Base-by-base conservation (phyloP, 2,113 vertebrate genomes). In the Gadus chalcogrammus region DNA sequence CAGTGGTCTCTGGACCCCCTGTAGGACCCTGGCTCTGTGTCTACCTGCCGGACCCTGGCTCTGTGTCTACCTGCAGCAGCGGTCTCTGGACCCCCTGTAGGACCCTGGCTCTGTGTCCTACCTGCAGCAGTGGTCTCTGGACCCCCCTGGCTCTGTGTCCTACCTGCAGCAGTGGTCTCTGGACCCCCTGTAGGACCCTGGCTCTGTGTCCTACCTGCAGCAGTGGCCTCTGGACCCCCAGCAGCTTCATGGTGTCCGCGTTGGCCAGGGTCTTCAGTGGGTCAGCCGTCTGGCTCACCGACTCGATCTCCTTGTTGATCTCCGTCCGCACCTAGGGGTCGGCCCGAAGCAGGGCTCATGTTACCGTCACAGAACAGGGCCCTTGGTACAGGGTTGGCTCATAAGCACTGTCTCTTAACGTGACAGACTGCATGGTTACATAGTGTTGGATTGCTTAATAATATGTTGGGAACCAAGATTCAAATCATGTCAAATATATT, bases 231-330 rank as follows among this genome's bases (percentile, higher is more conserved):
- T 99, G 97, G 28, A 97, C 94, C 0, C 95, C 95, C 0, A 99
- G 89, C 11, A 93, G 71, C 80, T 98, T 99, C 97, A 98, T 99
- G 80, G 97, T 98, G 62, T 99, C 97, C 0, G 96, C 95, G 0
- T 88, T 97, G 66, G 97, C 97, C 4, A 99, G 67, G 70, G 96
- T 93, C 67, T 99, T 99, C 78, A 99, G 79, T 0, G 97, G 96
- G 64, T 99, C 97, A 0, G 97, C 90, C 0, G 93, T 90, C 70
- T 99, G 99, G 0, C 96, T 99, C 82, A 97, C 96, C 0, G 93
- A 91, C 80, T 97, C 94, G 0, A 99, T 98, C 82, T 99, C 97
- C 64, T 99, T 99, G 89, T 98, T 98, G 86, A 98, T 98, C 84
- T 99, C 97, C 1, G 93, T 90, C 71, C 96, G 90, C 71, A 99